Evolutionary conservation across 2,113 vertebrate genomes (phyloP), one percentile per base, ranked within the genome.

Genomic region (Lutjanus erythropterus): DNA sequence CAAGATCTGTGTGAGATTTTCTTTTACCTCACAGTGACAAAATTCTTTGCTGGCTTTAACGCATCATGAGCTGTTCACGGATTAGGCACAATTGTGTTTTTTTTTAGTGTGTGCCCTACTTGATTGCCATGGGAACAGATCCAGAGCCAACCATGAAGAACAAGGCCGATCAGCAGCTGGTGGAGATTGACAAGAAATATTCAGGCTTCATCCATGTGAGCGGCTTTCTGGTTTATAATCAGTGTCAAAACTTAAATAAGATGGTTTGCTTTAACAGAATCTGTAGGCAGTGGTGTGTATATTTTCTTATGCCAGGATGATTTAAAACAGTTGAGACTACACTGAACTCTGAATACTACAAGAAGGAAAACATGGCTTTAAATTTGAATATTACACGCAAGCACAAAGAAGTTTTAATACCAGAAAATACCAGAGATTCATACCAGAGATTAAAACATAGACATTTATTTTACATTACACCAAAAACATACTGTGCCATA

Each of bases 171-270:
- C 97, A 98, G 42, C 98, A 99, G 42, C 94, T 99, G 91, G 96
- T 97, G 92, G 98, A 99, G 91, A 99, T 99, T 71, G 98, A 99
- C 92, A 99, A 99, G 95, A 99, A 99, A 88, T 99, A 99, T 86
- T 96, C 96, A 49, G 98, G 98, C 78, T 99, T 99, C 91, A 98
- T 99, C 92, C 98, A 99, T 23, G 98, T 99, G 93, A 96, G 98
- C 96, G 19, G 4, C 1, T 35, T 35, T 1, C 7, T 56, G 39
- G 5, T 75, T 83, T 19, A 47, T 44, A 11, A 15, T 42, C 21
- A n/a, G 4, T 56, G 49, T 53, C 50, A 15, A 64, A 21, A 19
- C 68, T 4, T 16, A 50, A 31, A 39, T 23, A 67, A 23, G 27
- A 65, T 15, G 2, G 12, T 47, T 58, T 49, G 11, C 9, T 23